Evolutionary conservation across 1,140 invertebrate species (phyloP), one percentile per base, ranked within the genome.

Genomic region (Plectrocnemia conspersa): DNA sequence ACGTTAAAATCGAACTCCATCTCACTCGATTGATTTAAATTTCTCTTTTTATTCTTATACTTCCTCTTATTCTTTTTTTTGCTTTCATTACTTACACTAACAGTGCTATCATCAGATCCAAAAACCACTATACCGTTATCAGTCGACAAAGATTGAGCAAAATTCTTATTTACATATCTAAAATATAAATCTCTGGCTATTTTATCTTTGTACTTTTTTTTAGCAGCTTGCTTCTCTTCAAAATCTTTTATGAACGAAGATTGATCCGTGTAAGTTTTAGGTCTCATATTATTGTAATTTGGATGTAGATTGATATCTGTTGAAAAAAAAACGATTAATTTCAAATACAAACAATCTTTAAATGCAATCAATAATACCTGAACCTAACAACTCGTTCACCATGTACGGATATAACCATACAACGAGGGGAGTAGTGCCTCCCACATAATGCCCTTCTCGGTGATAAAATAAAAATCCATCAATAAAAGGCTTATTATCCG

Each of bases 361-460:
- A 13, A 32, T 10, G 4, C 9, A 33, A 49, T 11, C 4, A 36
- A 50, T 36, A 7, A 41, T 16, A 73, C 71, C 64, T 36, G 48
- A 40, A n/a, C 79, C 76, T 6, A 95, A 69, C 18, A 91, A 76
- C 75, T 94, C 90, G 1, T 82, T 78, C 7, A 94, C 64, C 91
- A 94, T 94, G 66, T 80, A 93, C 1, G 86, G 78, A 66, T 88
- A 93, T 1, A 95, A 71, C 92, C 92, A 96, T 1, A 85, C 84
- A 0, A 94, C 89, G 10, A 97, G 70, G 0, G 93, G 92, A 0
- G 91, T 91, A 25, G 74, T 67, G 9, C 89, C 89, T 59, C 81
- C 78, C 6, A 78, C 80, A 62, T 97, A 97, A 59, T 84, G 81
- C 0, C 81, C 80, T 58, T 82, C 75, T 62, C 83, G 84, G 66